phyloP scores from a whole-genome alignment of 2,797 vertebrate species.

The Sebastes miniatus region DNA sequence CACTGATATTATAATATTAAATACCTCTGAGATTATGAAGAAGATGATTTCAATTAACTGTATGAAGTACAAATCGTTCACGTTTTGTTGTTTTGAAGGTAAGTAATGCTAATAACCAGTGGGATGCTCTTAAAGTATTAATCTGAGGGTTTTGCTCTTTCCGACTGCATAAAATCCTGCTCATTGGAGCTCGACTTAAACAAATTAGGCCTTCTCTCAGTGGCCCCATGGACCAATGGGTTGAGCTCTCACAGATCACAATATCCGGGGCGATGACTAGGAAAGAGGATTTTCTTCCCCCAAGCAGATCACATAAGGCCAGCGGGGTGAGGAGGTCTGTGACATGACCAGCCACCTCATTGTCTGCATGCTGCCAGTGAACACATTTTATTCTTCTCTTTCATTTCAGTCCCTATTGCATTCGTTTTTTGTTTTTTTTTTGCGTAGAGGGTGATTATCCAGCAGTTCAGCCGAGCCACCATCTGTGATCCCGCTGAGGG shows the following conservation, averaged over 20 bases:
- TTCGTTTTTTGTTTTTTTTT: constrained; percentile 24
- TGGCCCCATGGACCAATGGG: constrained; percentile 42
- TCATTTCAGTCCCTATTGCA: constrained; percentile 47
- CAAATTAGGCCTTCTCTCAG: constrained; percentile 49
- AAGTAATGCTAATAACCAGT: constrained; percentile 33
- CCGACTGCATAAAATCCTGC: constrained; percentile 25
- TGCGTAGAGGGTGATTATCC: constrained; percentile 63
- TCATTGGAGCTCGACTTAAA: constrained; percentile 39
- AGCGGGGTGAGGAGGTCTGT: constrained; percentile 36
- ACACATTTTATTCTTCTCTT: constrained; percentile 41
- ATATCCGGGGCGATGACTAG: constrained; percentile 40
- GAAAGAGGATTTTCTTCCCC: constrained; percentile 67
- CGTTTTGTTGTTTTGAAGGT: constrained; percentile 39
- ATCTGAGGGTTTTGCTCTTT: constrained; percentile 35
- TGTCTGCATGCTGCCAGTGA: constrained; percentile 36
- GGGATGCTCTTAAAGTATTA: constrained; percentile 27
- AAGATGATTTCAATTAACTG: neutral
- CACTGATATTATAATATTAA: neutral
- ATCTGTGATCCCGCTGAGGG: constrained; percentile 70
- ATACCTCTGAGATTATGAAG: neutral
- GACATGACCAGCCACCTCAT: constrained; percentile 25
- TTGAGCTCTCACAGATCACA: constrained; percentile 51
- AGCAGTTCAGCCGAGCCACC: constrained; percentile 62
- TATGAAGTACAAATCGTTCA: neutral
- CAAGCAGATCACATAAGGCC: constrained; percentile 40